Percentiles rank a stretch among this genome's conserved stretches.
Evolutionary conservation across 2,113 vertebrate species (phyloP).

Genomic region (Entosphenus tridentatus): DNA sequence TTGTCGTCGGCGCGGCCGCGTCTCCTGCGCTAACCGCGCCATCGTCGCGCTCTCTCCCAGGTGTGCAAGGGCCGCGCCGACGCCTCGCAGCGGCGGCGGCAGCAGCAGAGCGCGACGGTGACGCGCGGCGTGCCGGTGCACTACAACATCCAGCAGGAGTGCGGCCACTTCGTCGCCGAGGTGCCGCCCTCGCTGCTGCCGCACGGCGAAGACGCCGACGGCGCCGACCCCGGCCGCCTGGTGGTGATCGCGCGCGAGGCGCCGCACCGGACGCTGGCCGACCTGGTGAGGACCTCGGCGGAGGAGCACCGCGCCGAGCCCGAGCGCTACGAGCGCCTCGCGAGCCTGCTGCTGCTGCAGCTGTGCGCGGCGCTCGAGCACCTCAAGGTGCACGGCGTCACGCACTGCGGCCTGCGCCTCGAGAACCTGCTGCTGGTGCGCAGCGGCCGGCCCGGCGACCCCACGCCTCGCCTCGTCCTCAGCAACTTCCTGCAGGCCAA

Average conservation of each 20-base stretch:
- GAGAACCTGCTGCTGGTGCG: constrained; percentile 23
- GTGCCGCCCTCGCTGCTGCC: constrained; percentile 8
- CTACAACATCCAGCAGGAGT: constrained; percentile 25
- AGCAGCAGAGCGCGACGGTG: not conserved
- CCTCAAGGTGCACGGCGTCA: constrained; percentile 15
- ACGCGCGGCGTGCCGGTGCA: constrained; percentile 15
- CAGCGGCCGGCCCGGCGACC: not conserved
- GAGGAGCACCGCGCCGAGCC: constrained; percentile 16
- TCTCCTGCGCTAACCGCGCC: no score
- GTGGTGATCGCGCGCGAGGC: constrained; percentile 24
- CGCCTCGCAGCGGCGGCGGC: not conserved
- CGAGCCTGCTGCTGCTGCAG: constrained; percentile 37
- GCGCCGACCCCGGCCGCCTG: not conserved
- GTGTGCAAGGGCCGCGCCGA: constrained; percentile 4
- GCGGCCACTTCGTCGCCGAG: constrained; percentile 17
- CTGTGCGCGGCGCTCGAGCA: constrained; percentile 25
- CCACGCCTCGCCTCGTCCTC: constrained; percentile 26
- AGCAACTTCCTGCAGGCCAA: constrained; percentile 12
- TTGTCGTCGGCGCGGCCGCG: no score
- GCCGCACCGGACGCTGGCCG: constrained; percentile 27
- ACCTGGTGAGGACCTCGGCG: constrained; percentile 19
- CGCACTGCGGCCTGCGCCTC: constrained; percentile 17
- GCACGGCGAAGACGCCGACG: not conserved
- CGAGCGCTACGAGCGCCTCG: constrained; percentile 19
- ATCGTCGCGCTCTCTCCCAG: not conserved